Base-by-base conservation (phyloP, 2,113 vertebrate genomes). In the Scopus umbretta region DNA sequence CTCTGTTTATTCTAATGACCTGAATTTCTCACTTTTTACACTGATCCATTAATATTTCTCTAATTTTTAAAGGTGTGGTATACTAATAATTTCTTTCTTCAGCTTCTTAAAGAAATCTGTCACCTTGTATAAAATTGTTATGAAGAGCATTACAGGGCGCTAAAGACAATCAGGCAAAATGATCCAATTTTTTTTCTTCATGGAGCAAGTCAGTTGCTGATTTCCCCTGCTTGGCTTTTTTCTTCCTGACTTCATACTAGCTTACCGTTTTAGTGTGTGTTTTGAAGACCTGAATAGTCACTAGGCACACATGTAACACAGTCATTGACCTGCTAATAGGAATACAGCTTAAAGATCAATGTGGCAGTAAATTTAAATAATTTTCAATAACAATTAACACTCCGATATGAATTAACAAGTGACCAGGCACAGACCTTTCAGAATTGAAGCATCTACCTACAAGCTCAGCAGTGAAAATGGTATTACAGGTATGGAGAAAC, bases 21-120 rank as follows among this genome's bases (percentile, higher is more conserved):
- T 42, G 10, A 74, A 61, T 45, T 66, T 52, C 6, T 70, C 36
- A 67, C 10, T 45, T 9, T 78, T 94, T 73, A 78, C 23, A 34
- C 22, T 23, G 32, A 75, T 34, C 26, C 43, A 42, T 67, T 94
- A 68, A 50, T 86, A 94, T 82, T 92, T 85, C 42, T 68, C 19
- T 71, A 47, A 74, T 75, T 92, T 96, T 68, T 90, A 82, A 91
- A 74, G 25, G 29, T 65, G 16, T 47, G 47, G 8, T 43, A 84
- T 27, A 11, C 50, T 63, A 92, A 88, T 88, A 4, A 95, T 71
- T 61, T 88, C 26, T 84, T 95, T 58, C 42, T 91, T 97, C 91
- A 93, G 36, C 47, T 97, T 97, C 91, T 62, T 19, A 83, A 82
- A 95, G 53, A 80, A 97, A 95, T 71, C 86, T 96, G 29, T 94